These are phyloP conservation scores for Paratrypauchen microcephalus DNA, from an alignment of 2,797 vertebrate species.

Conservation along the genomic window DNA sequence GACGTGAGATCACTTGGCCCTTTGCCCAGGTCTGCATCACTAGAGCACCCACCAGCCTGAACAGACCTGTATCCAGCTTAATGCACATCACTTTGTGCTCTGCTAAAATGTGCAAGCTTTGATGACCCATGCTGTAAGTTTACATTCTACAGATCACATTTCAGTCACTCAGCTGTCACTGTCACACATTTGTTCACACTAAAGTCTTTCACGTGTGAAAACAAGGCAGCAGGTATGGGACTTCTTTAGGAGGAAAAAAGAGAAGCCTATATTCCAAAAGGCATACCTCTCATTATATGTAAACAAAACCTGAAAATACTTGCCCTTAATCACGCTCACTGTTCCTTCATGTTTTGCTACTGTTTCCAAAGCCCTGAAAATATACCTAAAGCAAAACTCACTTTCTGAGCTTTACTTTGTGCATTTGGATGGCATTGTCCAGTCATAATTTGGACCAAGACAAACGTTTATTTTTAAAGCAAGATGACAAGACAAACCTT, in stretches of 20 bases:
- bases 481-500: too few species aligned
- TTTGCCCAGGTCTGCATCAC: constrained; percentile 32
- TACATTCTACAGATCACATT: neutral
- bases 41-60: constrained; percentile 41
- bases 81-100: constrained; percentile 36
- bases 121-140: neutral
- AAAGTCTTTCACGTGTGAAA: neutral
- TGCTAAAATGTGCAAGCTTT: constrained; percentile 5
- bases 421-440: neutral
- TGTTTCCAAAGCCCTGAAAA: neutral
- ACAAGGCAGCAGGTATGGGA: neutral
- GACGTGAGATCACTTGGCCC: constrained; percentile 37
- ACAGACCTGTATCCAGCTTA: constrained; percentile 48
- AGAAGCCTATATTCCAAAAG: too few species aligned
- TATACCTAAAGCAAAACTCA: neutral
- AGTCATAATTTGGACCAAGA: neutral
- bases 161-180: neutral
- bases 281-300: neutral
- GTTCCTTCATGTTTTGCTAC: neutral
- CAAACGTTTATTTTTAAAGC: too few species aligned
- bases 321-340: neutral
- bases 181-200: neutral
- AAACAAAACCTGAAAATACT: neutral
- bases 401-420: neutral
- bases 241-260: neutral